Evolutionary conservation across 2,888 invertebrate genomes (phyloP), one percentile per base, ranked within the genome.

Genomic region (Microdon myrmicae): DNA sequence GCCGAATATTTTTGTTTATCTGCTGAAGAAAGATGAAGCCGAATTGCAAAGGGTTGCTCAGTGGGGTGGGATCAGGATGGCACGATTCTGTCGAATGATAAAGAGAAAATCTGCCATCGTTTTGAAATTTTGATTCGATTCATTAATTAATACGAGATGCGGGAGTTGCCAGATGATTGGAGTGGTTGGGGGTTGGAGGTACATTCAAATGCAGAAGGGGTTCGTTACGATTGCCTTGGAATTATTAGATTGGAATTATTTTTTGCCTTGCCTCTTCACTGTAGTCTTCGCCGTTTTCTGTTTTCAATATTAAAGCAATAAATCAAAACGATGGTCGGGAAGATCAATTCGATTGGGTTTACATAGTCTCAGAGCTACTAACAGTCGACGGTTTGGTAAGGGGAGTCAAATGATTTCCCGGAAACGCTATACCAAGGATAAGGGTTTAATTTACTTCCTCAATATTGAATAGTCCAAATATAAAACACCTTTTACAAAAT

Each of bases 121-220:
- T 64, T 64, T 58, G 58, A 64, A 64, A 66, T 59, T 66, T 59
- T 66, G 59, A 66, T 66, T 66, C 66, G 59, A 66, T 66, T 66
- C 59, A 66, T 66, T 66, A 66, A 66, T 66, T 66, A 66, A 66
- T 59, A 59, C 59, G 58, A 54, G 55, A 53, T 22, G 39, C 29
- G 10, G 13, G 13, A 13, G 20, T 13, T 23, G 12, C 23, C 14
- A 26, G 44, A 35, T 26, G 8, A n/a, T 8, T 3, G 6, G 10
- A 13, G 29, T 2, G 14, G 22, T 13, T 14, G 6, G n/a, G 29
- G 1, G 22, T 16, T 3, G 7, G 10, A 1, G 10, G 25, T 8
- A 22, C 22, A 22, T 22, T 8, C 22, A 22, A 6, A 22, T 5
- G 6, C 5, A 12, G 20, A 12, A 5, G 9, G 26, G 29, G 17